These are phyloP conservation scores for Perodicticus potto DNA, from an alignment of 2,797 vertebrate genomes.

Conservation along the genomic window DNA sequence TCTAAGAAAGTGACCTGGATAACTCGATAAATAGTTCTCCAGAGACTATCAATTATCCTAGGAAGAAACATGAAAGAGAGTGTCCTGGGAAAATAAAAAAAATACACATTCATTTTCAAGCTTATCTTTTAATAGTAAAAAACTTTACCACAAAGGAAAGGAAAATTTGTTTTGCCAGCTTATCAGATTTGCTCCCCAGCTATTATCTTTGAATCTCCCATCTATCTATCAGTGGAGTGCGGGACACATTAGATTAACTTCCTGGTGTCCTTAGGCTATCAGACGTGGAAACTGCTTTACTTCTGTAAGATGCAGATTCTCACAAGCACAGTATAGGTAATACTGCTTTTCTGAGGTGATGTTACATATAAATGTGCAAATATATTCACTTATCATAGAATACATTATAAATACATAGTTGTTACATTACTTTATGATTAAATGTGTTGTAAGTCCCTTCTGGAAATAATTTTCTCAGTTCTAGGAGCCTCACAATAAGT, in stretches of 20 bases:
- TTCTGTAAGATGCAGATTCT: neutral
- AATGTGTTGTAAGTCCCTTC: neutral
- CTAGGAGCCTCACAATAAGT: neutral
- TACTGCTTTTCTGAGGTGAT: neutral
- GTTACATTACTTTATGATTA: neutral
- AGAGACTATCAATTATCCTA: neutral
- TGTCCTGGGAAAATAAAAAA: neutral
- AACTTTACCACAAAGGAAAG: neutral
- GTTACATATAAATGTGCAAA: neutral
- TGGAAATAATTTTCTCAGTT: neutral
- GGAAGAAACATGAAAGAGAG: neutral
- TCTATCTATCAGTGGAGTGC: neutral
- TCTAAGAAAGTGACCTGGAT: conserved; percentile 28
- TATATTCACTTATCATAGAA: neutral
- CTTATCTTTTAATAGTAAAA: conserved; percentile 7
- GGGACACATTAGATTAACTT: neutral
- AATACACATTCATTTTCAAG: neutral
- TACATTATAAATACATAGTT: neutral
- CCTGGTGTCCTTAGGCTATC: neutral
- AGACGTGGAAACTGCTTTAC: neutral
- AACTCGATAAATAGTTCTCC: neutral
- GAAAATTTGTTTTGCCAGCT: neutral
- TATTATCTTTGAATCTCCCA: neutral
- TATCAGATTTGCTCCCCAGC: neutral
- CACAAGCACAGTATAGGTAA: neutral